These are phyloP conservation scores for Dicrostonyx torquatus DNA, from an alignment of 2,797 vertebrate species.

Conservation along the genomic window DNA sequence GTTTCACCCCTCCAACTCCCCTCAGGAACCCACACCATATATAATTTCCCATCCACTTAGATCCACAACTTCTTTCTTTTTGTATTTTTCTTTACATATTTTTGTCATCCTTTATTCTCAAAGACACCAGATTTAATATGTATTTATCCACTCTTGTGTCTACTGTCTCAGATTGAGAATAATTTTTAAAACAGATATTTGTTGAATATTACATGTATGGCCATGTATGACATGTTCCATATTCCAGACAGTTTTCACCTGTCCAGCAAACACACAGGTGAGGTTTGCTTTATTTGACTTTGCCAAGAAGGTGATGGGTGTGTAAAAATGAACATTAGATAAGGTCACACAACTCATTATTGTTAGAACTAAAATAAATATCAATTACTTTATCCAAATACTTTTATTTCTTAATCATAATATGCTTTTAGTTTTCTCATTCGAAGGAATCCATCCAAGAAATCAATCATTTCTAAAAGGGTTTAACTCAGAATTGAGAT, in stretches of 20 bases:
- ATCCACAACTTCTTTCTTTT: neutral
- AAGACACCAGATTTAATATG: neutral
- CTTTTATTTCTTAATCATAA: neutral
- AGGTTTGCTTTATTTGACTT: constrained; percentile 5
- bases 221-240: neutral
- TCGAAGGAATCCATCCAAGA: neutral
- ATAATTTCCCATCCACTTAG: too few relatives aligned
- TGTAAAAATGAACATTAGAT: neutral
- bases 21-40: too few relatives aligned
- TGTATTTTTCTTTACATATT: neutral
- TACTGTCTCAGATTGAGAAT: neutral
- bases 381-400: neutral
- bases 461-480: neutral
- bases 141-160: neutral
- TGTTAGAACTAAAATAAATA: neutral
- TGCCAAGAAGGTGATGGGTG: neutral
- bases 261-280: neutral
- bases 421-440: neutral
- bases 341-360: neutral
- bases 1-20: neutral
- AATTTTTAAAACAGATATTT: neutral
- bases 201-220: neutral
- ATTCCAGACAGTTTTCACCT: neutral
- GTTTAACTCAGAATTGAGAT: neutral
- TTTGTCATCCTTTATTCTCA: neutral